phyloP scores from a whole-genome alignment of 1,140 invertebrate species.

The Pseudomyrmex gracilis region DNA sequence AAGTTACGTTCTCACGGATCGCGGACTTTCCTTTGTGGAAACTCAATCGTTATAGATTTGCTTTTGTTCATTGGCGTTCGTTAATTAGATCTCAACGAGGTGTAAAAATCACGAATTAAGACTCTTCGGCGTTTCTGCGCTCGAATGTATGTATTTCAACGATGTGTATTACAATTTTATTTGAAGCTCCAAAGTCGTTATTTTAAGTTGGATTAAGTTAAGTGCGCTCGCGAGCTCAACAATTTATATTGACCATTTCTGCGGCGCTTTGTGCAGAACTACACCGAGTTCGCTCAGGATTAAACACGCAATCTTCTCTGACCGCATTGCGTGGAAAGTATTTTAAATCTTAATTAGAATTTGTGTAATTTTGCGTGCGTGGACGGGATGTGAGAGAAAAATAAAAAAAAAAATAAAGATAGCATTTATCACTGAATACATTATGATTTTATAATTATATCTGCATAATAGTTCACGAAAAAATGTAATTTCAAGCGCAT shows the following conservation, averaged over 20 bases:
- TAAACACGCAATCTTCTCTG: slow-evolving; percentile 19
- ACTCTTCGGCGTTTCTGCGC: too few species aligned
- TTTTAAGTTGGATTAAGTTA: slow-evolving; percentile 20
- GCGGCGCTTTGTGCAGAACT: not conserved
- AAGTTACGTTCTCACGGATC: slow-evolving; percentile 69
- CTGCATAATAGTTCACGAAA: not conserved
- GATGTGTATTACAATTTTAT: not conserved
- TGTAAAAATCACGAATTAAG: not conserved
- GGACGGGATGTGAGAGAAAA: not conserved
- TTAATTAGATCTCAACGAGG: slow-evolving; percentile 3
- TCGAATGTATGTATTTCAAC: not conserved
- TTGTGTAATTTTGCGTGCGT: not conserved
- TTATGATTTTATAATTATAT: not conserved
- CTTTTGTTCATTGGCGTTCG: slow-evolving; percentile 6
- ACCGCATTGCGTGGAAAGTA: not conserved
- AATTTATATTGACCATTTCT: not conserved
- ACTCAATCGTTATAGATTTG: slow-evolving; percentile 3
- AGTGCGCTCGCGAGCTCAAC: not conserved
- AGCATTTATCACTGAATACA: not conserved
- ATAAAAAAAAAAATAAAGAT: not conserved
- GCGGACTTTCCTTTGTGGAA: slow-evolving; percentile 19
- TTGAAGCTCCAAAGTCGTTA: not conserved
- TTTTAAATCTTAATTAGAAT: slow-evolving; percentile 11
- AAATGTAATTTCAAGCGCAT: not conserved
- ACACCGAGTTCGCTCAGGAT: not conserved